Base-by-base conservation (phyloP, 2,888 invertebrate species). In the Philereme vetulata region DNA sequence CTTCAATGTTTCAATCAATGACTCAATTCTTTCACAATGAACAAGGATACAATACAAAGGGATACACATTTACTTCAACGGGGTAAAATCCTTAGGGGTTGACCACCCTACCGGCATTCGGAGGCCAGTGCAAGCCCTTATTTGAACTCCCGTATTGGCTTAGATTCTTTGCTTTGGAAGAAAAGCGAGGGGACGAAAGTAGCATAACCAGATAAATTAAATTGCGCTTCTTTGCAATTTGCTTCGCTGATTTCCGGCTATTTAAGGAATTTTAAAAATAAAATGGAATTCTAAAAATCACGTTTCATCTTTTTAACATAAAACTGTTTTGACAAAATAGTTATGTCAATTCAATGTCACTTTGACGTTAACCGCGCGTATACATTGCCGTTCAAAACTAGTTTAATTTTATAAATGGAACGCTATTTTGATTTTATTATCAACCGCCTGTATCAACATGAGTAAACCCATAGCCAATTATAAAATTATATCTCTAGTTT, bases 131-230 rank as follows among this genome's bases (percentile, higher is more conserved):
- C 54, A 52, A 66, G 65, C 85, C 86, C 85, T 80, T 86, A 85
- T 88, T 87, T 86, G 81, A 75, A 76, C 78, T 78, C 77, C 76
- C 78, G 78, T 82, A 84, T 85, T 82, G 78, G 79, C 73, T 80
- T 77, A 81, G 76, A 81, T 75, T 80, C 81, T 82, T 77, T 75
- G 65, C 74, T 72, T 56, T 68, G 56, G 36, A 68, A 65, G 61
- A 63, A 66, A 58, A 52, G 45, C 50, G 56, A 52, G 56, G 59
- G 61, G 54, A 50, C 49, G n/a, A 11, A 58, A 43, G 54, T 56
- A 52, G 52, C 58, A 48, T 54, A 50, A 59, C 44, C 46, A 44
- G 54, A 54, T 62, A 66, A 64, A 56, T 59, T 47, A 55, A 56
- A 57, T 60, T 60, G 55, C 51, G 51, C 45, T 65, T 59, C 57